Evolutionary conservation across 2,797 vertebrate genomes (phyloP), one percentile per base, ranked within the genome.

Genomic region (Halcyon badia): DNA sequence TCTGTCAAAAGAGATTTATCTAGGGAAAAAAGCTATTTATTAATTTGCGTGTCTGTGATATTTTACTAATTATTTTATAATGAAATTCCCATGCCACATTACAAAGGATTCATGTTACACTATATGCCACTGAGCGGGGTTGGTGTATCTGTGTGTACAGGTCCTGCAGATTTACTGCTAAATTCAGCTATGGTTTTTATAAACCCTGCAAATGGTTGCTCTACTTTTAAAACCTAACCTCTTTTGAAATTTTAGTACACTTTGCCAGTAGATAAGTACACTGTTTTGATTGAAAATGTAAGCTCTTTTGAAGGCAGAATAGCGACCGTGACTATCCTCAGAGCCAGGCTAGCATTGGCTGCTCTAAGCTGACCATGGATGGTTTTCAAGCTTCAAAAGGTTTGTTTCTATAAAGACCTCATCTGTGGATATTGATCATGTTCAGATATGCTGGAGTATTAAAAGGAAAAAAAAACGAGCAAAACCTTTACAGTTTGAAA

Each of bases 351-450:
- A 48, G 41, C 17, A 3, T 0, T 87, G 82, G 56, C 85, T 90
- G 48, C 85, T 68, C 10, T 82, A 75, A 89, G 62, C 24, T 83
- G 81, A 58, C 76, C 11, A 0, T 68, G 61, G 84, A 57, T 87
- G 81, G 46, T 94, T 95, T 96, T 95, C 76, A 92, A 89, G 57
- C 51, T 95, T 93, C 81, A 85, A 35, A 95, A 88, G 49, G 46
- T 94, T 90, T 91, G 48, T 77, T 95, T 92, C 56, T 95, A 12
- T 82, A 57, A 78, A 78, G 77, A 76, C 18, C 31, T 70, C 88
- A 83, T 94, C 91, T 94, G 51, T 85, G 84, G 62, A 79, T 44
- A 73, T 61, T 66, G 90, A 88, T 93, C 65, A 39, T 71, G 54
- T 65, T 97, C 77, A 95, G 72, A 91, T 94, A 61, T 95, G n/a